Evolutionary conservation across 2,113 vertebrate genomes (phyloP).

Genomic region (Jaculus jaculus): DNA sequence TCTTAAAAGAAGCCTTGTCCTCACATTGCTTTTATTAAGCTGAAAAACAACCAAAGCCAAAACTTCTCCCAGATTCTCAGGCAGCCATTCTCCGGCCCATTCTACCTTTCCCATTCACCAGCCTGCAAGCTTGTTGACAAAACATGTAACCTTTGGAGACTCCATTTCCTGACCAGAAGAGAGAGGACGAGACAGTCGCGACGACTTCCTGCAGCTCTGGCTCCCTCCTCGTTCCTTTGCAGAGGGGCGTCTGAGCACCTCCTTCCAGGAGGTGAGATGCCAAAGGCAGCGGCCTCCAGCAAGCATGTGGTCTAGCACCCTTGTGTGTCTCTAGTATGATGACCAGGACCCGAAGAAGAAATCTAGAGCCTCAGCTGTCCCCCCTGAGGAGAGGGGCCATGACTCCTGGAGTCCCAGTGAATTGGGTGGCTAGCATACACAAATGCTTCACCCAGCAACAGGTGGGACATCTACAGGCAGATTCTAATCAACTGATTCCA

Average conservation of each 20-base stretch:
- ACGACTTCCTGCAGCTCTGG: neutral
- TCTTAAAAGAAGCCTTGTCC: neutral
- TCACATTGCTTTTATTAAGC: neutral
- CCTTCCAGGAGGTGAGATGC: neutral
- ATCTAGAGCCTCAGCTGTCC: neutral
- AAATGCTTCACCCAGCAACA: neutral
- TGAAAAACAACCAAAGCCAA: neutral
- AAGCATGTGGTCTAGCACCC: neutral
- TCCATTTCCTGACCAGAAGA: neutral
- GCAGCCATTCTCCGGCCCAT: neutral
- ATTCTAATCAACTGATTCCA: neutral
- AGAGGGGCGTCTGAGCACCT: neutral
- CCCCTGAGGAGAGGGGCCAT: rapidly evolving
- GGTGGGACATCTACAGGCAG: neutral
- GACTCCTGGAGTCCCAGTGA: neutral
- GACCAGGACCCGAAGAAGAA: neutral
- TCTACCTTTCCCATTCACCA: neutral
- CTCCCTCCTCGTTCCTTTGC: neutral
- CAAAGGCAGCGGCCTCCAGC: neutral
- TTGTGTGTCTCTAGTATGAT: neutral
- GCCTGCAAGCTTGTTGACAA: neutral
- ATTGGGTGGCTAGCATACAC: neutral
- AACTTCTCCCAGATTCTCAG: neutral
- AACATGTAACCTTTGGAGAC: neutral
- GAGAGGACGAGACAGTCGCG: neutral